Evolutionary conservation across 2,113 vertebrate species (phyloP).

Genomic region (Trochalopteron elliotii): DNA sequence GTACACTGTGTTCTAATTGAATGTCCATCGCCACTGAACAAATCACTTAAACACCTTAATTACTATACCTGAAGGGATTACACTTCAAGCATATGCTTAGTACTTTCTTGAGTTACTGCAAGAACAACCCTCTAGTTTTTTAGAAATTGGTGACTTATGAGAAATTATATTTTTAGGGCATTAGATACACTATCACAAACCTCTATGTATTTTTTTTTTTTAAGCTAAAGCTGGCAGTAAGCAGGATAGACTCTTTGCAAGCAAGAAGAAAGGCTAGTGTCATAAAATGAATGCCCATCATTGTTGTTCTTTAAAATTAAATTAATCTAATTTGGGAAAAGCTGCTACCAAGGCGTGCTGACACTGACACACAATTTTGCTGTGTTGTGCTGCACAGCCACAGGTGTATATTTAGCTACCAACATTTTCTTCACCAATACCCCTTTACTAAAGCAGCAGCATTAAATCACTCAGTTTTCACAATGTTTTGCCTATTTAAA

Average conservation of each 20-base stretch:
- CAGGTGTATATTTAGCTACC: background rate
- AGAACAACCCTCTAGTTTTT: background rate
- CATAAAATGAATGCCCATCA: background rate
- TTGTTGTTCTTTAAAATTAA: conserved; percentile 24
- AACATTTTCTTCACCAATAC: background rate
- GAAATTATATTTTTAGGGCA: background rate
- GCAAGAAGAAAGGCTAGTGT: background rate
- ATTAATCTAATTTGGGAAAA: background rate
- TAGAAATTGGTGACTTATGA: background rate
- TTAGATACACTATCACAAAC: background rate
- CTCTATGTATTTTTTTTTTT: background rate
- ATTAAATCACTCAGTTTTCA: background rate
- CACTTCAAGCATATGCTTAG: background rate
- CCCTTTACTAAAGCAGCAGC: background rate
- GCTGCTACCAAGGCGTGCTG: background rate
- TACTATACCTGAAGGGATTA: background rate
- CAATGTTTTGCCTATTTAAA: background rate
- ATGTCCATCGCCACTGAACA: background rate
- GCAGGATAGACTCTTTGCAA: background rate
- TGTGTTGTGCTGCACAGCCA: background rate
- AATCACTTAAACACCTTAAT: conserved; percentile 27
- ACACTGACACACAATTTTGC: background rate
- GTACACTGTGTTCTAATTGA: background rate
- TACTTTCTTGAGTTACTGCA: background rate
- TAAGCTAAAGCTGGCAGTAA: background rate